Evolutionary conservation across 2,797 vertebrate genomes (phyloP).

Genomic region (Myoxocephalus aenaeus): DNA sequence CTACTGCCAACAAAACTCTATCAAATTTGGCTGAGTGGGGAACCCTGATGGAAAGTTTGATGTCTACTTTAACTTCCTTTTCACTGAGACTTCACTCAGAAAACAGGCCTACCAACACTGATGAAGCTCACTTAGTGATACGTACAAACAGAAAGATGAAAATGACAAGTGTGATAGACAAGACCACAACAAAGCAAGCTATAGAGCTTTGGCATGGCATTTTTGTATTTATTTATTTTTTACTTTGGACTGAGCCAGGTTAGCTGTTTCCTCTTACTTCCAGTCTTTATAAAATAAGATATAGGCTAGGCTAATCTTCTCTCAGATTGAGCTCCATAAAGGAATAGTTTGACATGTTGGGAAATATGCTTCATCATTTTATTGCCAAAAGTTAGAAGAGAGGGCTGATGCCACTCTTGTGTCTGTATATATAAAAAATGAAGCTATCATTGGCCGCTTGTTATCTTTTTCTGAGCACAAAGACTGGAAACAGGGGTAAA

Average conservation of each 20-base stretch:
- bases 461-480: background rate
- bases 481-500: background rate
- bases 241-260: background rate
- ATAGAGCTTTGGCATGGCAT: no score
- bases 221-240: no score
- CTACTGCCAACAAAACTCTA: slow-evolving; percentile 47
- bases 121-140: background rate
- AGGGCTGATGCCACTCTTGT: background rate
- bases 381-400: background rate
- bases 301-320: background rate
- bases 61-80: background rate
- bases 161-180: background rate
- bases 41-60: slow-evolving; percentile 12
- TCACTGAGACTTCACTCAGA: background rate
- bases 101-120: background rate
- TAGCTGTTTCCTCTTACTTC: background rate
- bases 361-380: background rate
- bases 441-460: background rate
- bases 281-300: background rate
- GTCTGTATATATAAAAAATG: background rate
- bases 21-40: slow-evolving; percentile 49
- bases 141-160: background rate
- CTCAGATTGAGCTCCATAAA: background rate
- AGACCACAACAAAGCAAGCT: no score
- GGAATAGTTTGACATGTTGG: background rate